phyloP scores from a whole-genome alignment of 2,113 vertebrate species.

The Catagonus wagneri region DNA sequence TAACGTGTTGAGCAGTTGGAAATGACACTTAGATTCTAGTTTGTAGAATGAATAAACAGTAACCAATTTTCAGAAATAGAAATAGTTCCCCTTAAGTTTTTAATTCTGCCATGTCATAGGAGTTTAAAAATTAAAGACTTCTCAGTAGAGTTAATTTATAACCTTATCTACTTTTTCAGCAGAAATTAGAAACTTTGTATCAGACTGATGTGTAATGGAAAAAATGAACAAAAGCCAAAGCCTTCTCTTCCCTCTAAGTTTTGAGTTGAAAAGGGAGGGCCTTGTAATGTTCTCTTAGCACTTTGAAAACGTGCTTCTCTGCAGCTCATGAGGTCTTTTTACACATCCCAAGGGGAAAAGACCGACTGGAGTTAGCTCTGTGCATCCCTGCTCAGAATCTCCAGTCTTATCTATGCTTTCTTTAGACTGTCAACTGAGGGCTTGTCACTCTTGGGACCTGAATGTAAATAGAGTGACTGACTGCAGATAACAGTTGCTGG shows the following conservation, averaged over 20 bases:
- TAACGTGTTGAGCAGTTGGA: background rate
- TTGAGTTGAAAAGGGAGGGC: background rate
- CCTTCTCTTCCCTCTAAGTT: background rate
- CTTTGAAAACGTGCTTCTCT: background rate
- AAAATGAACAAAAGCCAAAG: background rate
- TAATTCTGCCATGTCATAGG: background rate
- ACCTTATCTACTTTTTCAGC: background rate
- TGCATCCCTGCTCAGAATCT: background rate
- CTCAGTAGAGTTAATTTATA: slow-evolving; percentile 41
- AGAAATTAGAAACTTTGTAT: slow-evolving; percentile 43
- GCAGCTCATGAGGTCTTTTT: background rate
- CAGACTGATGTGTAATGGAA: background rate
- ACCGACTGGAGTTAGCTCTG: background rate
- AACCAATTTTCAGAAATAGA: background rate
- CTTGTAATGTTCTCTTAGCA: background rate
- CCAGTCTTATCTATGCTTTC: background rate
- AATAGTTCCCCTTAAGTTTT: background rate
- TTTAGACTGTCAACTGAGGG: background rate
- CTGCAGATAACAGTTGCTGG: background rate
- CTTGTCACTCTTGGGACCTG: background rate
- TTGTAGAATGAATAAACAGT: background rate
- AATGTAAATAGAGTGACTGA: background rate
- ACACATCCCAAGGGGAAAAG: background rate
- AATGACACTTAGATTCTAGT: background rate
- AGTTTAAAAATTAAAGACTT: slow-evolving; percentile 50